Base-by-base conservation (phyloP, 2,888 invertebrate species). In the Oligia latruncula region DNA sequence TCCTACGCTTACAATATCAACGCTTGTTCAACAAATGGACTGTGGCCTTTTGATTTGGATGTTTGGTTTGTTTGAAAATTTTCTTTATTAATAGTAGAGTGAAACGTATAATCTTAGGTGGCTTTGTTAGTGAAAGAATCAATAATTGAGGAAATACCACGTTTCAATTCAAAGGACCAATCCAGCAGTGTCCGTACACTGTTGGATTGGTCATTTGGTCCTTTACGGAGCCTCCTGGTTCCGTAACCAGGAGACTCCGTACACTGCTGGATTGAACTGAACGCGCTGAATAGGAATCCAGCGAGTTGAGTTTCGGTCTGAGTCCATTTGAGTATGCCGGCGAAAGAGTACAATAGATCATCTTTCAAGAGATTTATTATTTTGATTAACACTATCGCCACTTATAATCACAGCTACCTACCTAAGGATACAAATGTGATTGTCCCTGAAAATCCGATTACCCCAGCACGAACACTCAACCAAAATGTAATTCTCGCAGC, bases 1-100 rank as follows among this genome's bases (percentile, higher is more conserved):
- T 85, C 66, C 80, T 66, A 75, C 80, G 85, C 81, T 89, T 87
- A 77, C 58, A 13, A 75, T 76, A 78, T 78, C 65, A 85, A 71
- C 23, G 58, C 58, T 60, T 74, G 67, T 73, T 65, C 17, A 72
- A 76, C 52, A 74, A 84, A 74, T 84, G 23, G 20, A 78, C 73
- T 67, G 64, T 66, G 49, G 40, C 74, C 49, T 74, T 85, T 76
- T 76, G 76, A 81, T 84, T 84, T 68, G 35, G 40, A 43, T 40
- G 29, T 65, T 77, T 62, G 52, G 4, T 58, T 81, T 81, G 29
- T 23, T 43, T 52, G 11, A n/a, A 60, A 60, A 23, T 11, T 82
- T 74, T 71, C 17, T 11, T 71, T 49, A 46, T 43, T 55, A 35
- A 73, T 66, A 2, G 6, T 52, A 20, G 4, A 66, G 29, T 60